Conservation (phyloP, 1,140 invertebrate genomes). For the Cotesia typhae region DNA sequence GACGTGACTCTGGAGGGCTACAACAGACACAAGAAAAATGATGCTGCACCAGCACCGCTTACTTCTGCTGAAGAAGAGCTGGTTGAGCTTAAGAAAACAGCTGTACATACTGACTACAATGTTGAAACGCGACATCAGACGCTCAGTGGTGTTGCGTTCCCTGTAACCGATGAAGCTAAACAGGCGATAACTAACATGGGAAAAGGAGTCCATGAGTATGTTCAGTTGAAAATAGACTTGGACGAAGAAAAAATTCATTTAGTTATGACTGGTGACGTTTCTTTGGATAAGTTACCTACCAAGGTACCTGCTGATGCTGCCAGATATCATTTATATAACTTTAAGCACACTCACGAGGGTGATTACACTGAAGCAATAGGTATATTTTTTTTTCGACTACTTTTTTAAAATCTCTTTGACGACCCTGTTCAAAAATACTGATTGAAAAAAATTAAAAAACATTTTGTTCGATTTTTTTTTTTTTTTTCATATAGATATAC, state of each 20-base stretch:
- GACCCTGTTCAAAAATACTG: no score
- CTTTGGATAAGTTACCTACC: conserved; percentile 72
- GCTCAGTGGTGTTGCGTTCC: conserved; percentile 90
- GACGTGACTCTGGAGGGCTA: conserved; percentile 87
- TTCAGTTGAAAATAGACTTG: conserved; percentile 82
- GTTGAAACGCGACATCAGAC: conserved; percentile 90
- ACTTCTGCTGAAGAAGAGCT: conserved; percentile 91
- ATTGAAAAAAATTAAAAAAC: no score
- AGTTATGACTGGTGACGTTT: conserved; percentile 70
- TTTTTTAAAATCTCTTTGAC: no score
- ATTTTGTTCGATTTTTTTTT: no score
- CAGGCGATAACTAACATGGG: conserved; percentile 76
- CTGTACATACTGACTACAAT: conserved; percentile 80
- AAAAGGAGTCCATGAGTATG: conserved; percentile 75
- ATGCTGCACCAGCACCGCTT: conserved; percentile 85
- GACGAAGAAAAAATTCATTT: conserved; percentile 81
- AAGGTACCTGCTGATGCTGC: conserved; percentile 85
- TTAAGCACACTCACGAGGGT: conserved; percentile 91
- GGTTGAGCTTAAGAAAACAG: conserved; percentile 79
- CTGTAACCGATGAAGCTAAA: conserved; percentile 84
- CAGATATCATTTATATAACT: conserved; percentile 92
- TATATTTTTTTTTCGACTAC: conserved; percentile 56
- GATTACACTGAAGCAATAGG: conserved; percentile 85
- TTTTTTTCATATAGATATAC: no score
- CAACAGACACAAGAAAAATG: conserved; percentile 78